These are phyloP conservation scores for Cecropterus lyciades DNA, from an alignment of 1,140 invertebrate genomes.

Conservation along the genomic window DNA sequence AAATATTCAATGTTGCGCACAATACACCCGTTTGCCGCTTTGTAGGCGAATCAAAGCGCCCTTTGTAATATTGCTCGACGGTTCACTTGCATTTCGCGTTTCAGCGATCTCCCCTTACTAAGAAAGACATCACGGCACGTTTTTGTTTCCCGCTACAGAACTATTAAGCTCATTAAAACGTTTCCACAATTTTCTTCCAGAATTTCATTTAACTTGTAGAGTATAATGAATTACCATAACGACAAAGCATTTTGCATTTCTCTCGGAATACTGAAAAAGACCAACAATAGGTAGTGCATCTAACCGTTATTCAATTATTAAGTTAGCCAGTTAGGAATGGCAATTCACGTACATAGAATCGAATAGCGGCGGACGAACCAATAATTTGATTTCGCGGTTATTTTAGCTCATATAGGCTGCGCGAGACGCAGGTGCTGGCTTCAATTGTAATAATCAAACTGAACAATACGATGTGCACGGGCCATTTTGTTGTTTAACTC, in stretches of 20 bases:
- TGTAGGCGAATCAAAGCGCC: constrained; percentile 53
- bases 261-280: background rate
- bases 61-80: constrained; percentile 52
- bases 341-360: constrained; percentile 64
- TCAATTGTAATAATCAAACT: constrained; percentile 65
- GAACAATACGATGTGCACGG: constrained; percentile 50
- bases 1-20: constrained; percentile 71
- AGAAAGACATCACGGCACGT: constrained; percentile 13
- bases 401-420: constrained; percentile 64
- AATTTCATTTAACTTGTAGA: background rate
- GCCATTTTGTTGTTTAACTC: constrained; percentile 41
- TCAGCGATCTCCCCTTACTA: constrained; percentile 25
- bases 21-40: constrained; percentile 55
- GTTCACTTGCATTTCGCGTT: constrained; percentile 48
- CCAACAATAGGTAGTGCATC: constrained; percentile 17
- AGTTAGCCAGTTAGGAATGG: constrained; percentile 53
- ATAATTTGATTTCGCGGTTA: constrained; percentile 79
- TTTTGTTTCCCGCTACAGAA: constrained; percentile 20
- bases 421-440: constrained; percentile 64
- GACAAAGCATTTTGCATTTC: background rate
- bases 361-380: constrained; percentile 62
- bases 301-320: constrained; percentile 41
- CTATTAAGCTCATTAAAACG: constrained; percentile 29
- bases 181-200: constrained; percentile 11
- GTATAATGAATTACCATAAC: background rate